A percentile compares a stretch with the other conserved stretches of the same genome.
Conservation (phyloP, 2,797 vertebrate genomes). For the Chloroceryle amazona region DNA sequence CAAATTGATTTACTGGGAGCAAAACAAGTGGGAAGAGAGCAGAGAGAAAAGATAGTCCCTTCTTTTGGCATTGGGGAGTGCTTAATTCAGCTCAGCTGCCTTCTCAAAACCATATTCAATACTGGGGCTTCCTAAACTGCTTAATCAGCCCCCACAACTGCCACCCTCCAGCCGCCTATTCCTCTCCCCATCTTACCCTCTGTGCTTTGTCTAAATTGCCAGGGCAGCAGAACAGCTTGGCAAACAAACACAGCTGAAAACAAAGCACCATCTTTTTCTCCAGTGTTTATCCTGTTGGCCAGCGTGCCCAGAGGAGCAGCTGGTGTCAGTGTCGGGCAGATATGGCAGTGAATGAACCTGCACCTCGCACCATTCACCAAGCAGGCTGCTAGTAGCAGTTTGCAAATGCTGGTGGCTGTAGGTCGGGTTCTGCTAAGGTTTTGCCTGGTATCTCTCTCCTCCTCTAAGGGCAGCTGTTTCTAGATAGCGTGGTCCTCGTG, state of each 20-base stretch:
- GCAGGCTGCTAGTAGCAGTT: neutral
- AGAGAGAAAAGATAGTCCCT: neutral
- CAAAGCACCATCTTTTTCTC: neutral
- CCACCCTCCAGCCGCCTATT: neutral
- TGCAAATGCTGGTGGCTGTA: neutral
- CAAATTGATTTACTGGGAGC: neutral
- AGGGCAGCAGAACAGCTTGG: neutral
- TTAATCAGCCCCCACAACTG: neutral
- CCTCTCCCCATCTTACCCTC: neutral
- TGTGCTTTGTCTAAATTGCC: neutral
- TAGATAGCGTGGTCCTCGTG: neutral
- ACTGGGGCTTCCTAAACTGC: neutral
- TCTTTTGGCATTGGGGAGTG: neutral
- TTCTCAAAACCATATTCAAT: neutral
- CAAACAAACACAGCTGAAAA: neutral
- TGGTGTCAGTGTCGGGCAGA: too few relatives aligned
- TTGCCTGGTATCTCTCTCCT: neutral
- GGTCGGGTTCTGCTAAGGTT: neutral
- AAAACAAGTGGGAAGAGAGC: neutral
- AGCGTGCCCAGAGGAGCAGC: neutral
- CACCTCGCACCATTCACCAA: rapidly evolving
- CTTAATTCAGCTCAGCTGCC: neutral
- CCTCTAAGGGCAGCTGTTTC: neutral
- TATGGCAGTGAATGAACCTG: neutral
- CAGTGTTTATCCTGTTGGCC: neutral